Evolutionary conservation across 2,888 invertebrate species (phyloP), one percentile per base, ranked within the genome.

Genomic region (Luperina nickerlii): DNA sequence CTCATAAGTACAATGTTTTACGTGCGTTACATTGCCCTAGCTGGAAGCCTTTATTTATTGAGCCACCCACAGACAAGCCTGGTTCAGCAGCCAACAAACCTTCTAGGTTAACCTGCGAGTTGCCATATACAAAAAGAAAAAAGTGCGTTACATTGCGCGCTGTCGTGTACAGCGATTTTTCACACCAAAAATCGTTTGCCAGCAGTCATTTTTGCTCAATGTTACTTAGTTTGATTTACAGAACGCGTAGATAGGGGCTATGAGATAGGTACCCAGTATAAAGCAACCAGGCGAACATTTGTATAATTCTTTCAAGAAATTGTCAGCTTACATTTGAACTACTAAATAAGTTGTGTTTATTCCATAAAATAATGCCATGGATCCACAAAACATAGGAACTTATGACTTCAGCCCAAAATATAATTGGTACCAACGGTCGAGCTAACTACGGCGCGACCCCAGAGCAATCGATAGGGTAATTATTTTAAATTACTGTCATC

Each of bases 341-440:
- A 38, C 4, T 45, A 45, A 45, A 45, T 45, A 38, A 20, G 20
- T 63, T 63, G 18, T 63, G 32, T 2, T 38, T 20, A 11, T 11
- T 38, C 20, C 20, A 20, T 11, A 65, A 45, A 63, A 65, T 57
- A 45, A n/a, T 15, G n/a, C 54, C 38, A 38, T 15, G 20, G 13
- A 45, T 45, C 42, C 15, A 15, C 6, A 5, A 57, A 27, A 68
- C 42, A 11, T 48, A 60, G 5, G 57, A n/a, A 66, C 42, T 24
- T 57, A 78, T 69, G n/a, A 63, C 48, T 70, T 71, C 32, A 32
- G 18, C n/a, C 67, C 57, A 69, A 83, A 74, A 74, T 62, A 0
- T 62, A 66, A 66, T 69, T 66, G 74, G 84, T 85, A 74, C 82
- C 82, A 74, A 68, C 60, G 2, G 32, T n/a, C n/a, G 82, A 74